Evolutionary conservation across 2,888 invertebrate species (phyloP).

Genomic region (Archips crataeganus): DNA sequence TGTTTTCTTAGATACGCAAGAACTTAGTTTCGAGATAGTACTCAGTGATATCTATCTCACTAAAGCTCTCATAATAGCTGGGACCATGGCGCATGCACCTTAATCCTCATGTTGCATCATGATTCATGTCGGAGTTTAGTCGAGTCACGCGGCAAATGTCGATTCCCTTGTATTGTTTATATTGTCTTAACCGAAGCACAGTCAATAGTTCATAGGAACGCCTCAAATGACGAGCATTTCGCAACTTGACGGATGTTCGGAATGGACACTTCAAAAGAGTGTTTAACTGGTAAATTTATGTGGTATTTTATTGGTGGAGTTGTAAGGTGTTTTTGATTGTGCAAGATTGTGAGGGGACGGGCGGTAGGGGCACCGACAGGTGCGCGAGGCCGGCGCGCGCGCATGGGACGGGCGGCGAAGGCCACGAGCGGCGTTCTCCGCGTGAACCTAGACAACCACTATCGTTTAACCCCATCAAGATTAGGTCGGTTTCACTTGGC

Average conservation of each 20-base stretch:
- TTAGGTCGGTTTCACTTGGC: constrained; percentile 32
- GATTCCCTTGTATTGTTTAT: constrained; percentile 76
- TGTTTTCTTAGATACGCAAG: not conserved
- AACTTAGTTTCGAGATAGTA: not conserved
- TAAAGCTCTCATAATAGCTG: constrained; percentile 45
- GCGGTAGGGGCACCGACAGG: constrained; percentile 67
- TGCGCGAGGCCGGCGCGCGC: constrained; percentile 71
- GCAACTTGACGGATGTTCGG: constrained; percentile 64
- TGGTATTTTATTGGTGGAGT: constrained; percentile 64
- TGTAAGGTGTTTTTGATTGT: constrained; percentile 66
- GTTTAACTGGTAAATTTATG: constrained; percentile 39
- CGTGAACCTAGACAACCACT: constrained; percentile 46
- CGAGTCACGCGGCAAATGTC: constrained; percentile 77
- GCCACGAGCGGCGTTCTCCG: constrained; percentile 65
- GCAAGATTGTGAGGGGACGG: constrained; percentile 55
- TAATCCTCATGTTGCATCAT: constrained; percentile 69
- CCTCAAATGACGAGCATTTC: constrained; percentile 64
- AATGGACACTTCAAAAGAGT: constrained; percentile 37
- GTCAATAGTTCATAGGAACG: constrained; percentile 78
- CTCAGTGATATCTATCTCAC: not conserved
- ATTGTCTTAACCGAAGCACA: constrained; percentile 72
- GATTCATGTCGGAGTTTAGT: constrained; percentile 67
- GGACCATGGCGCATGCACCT: constrained; percentile 57
- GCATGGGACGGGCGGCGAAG: constrained; percentile 73
- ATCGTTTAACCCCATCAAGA: constrained; percentile 42